Evolutionary conservation across 2,113 vertebrate species (phyloP), one percentile per base, ranked within the genome.

Genomic region (Micromys minutus): DNA sequence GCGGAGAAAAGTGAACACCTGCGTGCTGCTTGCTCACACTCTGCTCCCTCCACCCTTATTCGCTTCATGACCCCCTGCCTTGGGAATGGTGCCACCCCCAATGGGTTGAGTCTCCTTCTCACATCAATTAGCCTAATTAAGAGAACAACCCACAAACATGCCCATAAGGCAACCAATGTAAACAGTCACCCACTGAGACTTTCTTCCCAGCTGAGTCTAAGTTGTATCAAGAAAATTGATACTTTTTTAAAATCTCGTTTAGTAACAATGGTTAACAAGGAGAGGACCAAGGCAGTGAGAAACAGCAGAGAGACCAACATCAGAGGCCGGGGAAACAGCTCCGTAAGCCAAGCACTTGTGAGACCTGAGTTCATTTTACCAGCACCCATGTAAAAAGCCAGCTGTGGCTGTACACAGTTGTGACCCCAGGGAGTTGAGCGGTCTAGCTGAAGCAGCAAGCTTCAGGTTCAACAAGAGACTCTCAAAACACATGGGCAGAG

Each of bases 331-430:
- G 7, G 52, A 22, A 59, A 61, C 42, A n/a, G 81, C 11, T 61
- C 6, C 10, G 11, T n/a, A 45, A 36, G 19, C 36, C 45, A 67
- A 69, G 45, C 11, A 0, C 63, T 50, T 50, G 5, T 0, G 0
- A 16, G 42, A 65, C 42, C 42, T 65, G 42, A 50, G 34, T 86
- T 86, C 45, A 69, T 2, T n/a, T n/a, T 31, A 45, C 29, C 29
- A 69, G 63, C 42, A 86, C 5, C 31, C 21, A 16, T 34, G 29
- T 0, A 52, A 69, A n/a, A 86, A 52, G 31, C 45, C 6, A 26
- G 19, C 6, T 36, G 31, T 36, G 45, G 45, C 16, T 36, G 17
- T 29, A 69, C 45, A 47, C 22, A 4, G 19, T 45, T 69, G 12
- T 15, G 52, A 69, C 63, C 84, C 7, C 17, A 52, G 34, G 59